phyloP scores from a whole-genome alignment of 2,797 vertebrate genomes.

The Hydrocynus forskahlii region DNA sequence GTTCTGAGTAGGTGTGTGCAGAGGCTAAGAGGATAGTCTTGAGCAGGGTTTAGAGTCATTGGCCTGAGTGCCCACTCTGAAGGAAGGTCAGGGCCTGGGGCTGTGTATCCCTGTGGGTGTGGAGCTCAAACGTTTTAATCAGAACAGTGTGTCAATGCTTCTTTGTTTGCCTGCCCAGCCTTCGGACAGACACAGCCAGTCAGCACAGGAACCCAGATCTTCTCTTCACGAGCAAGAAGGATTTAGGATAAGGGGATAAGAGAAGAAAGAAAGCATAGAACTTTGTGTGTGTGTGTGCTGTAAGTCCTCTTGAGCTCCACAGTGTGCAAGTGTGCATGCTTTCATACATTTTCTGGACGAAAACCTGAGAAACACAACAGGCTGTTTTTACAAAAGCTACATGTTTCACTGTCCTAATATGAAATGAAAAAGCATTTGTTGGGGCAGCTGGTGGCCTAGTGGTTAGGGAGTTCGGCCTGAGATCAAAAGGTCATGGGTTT shows the following conservation, averaged over 20 bases:
- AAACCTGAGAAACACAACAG: too few species aligned
- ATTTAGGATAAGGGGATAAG: background rate
- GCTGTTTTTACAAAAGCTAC: background rate
- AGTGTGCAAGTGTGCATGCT: background rate
- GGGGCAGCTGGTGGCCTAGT: too few species aligned
- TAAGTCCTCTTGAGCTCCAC: background rate
- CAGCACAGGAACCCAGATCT: conserved; percentile 1
- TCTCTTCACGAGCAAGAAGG: background rate
- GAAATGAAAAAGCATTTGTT: too few species aligned
- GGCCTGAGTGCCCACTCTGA: background rate
- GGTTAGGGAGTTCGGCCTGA: too few species aligned
- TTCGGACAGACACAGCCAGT: background rate
- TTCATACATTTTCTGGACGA: too few species aligned
- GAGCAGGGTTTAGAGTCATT: background rate
- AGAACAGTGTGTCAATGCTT: conserved; percentile 22
- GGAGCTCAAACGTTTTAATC: conserved; percentile 10
- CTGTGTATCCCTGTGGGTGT: conserved; percentile 4
- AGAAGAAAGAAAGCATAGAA: conserved; percentile 3
- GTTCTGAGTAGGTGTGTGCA: conserved; percentile 15
- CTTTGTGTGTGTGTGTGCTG: background rate
- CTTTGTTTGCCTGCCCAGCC: conserved; percentile 22
- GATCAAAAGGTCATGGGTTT: too few species aligned
- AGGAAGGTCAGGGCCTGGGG: background rate
- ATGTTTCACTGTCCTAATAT: too few species aligned
- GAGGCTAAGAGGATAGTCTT: conserved; percentile 3